Evolutionary conservation across 2,888 invertebrate species (phyloP).

Genomic region (Pachliopta kotzebuea): DNA sequence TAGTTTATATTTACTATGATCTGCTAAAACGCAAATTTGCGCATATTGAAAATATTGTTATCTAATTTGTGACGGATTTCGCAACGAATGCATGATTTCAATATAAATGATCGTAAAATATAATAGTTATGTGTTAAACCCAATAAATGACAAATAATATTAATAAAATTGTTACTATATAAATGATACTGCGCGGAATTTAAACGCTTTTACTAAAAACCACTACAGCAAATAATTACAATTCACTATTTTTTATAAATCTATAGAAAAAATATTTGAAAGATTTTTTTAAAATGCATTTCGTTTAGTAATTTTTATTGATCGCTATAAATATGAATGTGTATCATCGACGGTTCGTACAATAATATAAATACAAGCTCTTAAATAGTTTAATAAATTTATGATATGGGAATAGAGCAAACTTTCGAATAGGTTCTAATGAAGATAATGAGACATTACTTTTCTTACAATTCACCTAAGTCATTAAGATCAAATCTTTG

Average conservation of each 20-base stretch:
- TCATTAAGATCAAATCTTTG: slow-evolving; percentile 52
- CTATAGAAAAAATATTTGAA: slow-evolving; percentile 61
- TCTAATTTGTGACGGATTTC: slow-evolving; percentile 29
- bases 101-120: slow-evolving; percentile 1
- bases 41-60: slow-evolving; percentile 8
- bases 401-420: slow-evolving; percentile 70
- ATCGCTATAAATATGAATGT: slow-evolving; percentile 48
- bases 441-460: slow-evolving; percentile 46
- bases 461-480: slow-evolving; percentile 44
- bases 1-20: slow-evolving; percentile 7
- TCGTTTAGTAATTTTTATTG: slow-evolving; percentile 41
- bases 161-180: not conserved
- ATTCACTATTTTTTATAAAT: slow-evolving; percentile 44
- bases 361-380: slow-evolving; percentile 60
- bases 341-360: slow-evolving; percentile 44
- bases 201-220: not conserved
- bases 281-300: slow-evolving; percentile 39
- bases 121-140: slow-evolving; percentile 8
- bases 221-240: slow-evolving; percentile 9
- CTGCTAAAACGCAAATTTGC: slow-evolving; percentile 9
- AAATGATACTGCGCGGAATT: not conserved
- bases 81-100: slow-evolving; percentile 11
- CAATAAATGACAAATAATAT: slow-evolving; percentile 13
- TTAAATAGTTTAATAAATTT: slow-evolving; percentile 55
- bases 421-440: slow-evolving; percentile 56